These are phyloP conservation scores for Gonocerus acuteangulatus DNA, from an alignment of 2,888 invertebrate genomes.

Conservation along the genomic window DNA sequence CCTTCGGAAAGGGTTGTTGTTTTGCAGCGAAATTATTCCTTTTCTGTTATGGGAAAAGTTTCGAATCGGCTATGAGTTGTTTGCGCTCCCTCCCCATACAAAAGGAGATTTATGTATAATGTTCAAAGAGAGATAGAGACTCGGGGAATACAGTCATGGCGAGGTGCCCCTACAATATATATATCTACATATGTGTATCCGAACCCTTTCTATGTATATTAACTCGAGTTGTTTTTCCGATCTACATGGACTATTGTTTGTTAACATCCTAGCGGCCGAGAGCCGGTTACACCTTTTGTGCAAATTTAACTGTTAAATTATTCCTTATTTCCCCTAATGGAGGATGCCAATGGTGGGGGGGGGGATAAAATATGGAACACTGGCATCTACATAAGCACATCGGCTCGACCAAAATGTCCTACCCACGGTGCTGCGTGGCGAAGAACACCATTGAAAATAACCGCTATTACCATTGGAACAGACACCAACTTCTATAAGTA, in stretches of 20 bases:
- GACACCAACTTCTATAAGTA: too few relatives aligned
- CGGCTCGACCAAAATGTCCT: too few relatives aligned
- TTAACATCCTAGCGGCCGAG: neutral
- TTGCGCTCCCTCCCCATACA: slow-evolving; percentile 7
- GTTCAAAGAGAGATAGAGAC: neutral
- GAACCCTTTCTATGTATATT: slow-evolving; percentile 15
- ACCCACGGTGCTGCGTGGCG: too few relatives aligned
- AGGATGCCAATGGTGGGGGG: too few relatives aligned
- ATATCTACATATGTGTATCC: too few relatives aligned
- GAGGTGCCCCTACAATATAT: neutral
- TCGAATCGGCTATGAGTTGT: slow-evolving; percentile 1
- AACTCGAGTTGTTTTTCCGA: slow-evolving; percentile 16
- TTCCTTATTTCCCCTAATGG: too few relatives aligned
- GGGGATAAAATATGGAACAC: too few relatives aligned
- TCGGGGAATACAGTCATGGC: slow-evolving; percentile 1
- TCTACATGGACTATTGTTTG: slow-evolving; percentile 22
- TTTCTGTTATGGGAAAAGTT: slow-evolving; percentile 12
- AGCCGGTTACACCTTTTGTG: too few relatives aligned
- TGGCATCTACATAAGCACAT: too few relatives aligned
- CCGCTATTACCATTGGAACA: too few relatives aligned
- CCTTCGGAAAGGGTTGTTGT: neutral
- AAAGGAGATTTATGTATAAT: slow-evolving; percentile 22
- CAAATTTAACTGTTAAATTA: too few relatives aligned
- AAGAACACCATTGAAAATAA: too few relatives aligned
- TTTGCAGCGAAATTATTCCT: slow-evolving; percentile 12